phyloP scores from a whole-genome alignment of 2,797 vertebrate genomes.

The Onychomys torridus region DNA sequence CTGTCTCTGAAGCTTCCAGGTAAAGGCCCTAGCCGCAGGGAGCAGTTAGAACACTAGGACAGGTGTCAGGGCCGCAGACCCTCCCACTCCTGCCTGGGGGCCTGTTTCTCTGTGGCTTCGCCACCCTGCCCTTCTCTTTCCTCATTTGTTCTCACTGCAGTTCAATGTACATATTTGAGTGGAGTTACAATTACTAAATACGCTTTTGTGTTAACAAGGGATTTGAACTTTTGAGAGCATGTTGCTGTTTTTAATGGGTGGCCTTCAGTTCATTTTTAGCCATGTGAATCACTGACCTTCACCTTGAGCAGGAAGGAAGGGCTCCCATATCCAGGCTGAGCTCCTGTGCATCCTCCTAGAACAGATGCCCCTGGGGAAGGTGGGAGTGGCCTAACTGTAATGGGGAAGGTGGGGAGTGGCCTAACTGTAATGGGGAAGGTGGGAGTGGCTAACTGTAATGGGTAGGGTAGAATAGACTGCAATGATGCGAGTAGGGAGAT shows the following conservation, averaged over 20 bases:
- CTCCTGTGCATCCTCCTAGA: conserved; percentile 22
- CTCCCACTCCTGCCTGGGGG: background rate
- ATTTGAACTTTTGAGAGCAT: conserved; percentile 25
- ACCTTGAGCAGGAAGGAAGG: conserved; percentile 37
- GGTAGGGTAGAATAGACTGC: background rate
- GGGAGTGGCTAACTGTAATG: background rate
- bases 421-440: background rate
- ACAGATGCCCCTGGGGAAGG: background rate
- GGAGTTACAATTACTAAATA: conserved; percentile 65
- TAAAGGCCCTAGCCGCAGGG: background rate
- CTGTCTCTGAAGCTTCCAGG: background rate
- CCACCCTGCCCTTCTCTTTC: background rate
- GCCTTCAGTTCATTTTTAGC: conserved; percentile 70
- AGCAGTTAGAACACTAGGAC: background rate
- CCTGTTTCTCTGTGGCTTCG: conserved; percentile 28
- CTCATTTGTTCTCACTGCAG: conserved; percentile 51
- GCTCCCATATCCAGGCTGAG: conserved; percentile 11
- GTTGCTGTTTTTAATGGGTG: conserved; percentile 61
- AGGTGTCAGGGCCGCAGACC: background rate
- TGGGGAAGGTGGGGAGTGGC: background rate
- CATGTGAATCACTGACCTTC: conserved; percentile 67
- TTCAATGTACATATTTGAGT: conserved; percentile 62
- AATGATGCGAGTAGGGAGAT: accelerated
- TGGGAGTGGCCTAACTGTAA: background rate
- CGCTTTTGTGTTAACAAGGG: conserved; percentile 55